phyloP scores from a whole-genome alignment of 92 coral and sea anemone genomes.

The Hydrozoanthus gracilis region DNA sequence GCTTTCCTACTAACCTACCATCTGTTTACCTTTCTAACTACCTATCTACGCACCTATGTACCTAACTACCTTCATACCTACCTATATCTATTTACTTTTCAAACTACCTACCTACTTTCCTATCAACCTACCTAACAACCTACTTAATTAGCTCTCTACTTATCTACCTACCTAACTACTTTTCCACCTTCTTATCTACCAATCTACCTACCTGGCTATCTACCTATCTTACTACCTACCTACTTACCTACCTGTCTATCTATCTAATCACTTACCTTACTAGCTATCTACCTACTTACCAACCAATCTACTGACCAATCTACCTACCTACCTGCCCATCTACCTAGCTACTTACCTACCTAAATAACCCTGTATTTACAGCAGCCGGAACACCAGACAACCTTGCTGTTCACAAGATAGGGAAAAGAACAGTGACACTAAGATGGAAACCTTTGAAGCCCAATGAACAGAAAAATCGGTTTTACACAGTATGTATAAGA shows the following conservation, averaged over 20 bases:
- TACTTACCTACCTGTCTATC: too few relatives aligned
- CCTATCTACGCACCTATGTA: too few relatives aligned
- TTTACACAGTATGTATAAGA: slow-evolving; percentile 18
- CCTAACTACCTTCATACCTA: too few relatives aligned
- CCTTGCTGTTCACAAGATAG: neutral
- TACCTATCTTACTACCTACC: too few relatives aligned
- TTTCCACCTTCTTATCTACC: too few relatives aligned
- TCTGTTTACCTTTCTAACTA: too few relatives aligned
- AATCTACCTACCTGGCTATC: too few relatives aligned
- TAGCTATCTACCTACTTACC: neutral
- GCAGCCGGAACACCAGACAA: slow-evolving; percentile 22
- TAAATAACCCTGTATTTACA: neutral
- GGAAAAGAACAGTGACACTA: slow-evolving; percentile 4
- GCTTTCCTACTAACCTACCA: too few relatives aligned
- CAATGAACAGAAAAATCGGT: neutral
- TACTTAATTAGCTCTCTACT: neutral
- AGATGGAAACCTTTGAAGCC: neutral
- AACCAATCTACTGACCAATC: neutral
- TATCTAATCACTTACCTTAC: too few relatives aligned
- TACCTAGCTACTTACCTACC: too few relatives aligned
- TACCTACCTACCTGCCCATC: too few relatives aligned
- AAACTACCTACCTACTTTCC: neutral
- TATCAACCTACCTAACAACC: neutral
- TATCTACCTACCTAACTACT: too few relatives aligned
- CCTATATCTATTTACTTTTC: neutral